Evolutionary conservation across 2,888 invertebrate species (phyloP).

Genomic region (Molanna angustata): DNA sequence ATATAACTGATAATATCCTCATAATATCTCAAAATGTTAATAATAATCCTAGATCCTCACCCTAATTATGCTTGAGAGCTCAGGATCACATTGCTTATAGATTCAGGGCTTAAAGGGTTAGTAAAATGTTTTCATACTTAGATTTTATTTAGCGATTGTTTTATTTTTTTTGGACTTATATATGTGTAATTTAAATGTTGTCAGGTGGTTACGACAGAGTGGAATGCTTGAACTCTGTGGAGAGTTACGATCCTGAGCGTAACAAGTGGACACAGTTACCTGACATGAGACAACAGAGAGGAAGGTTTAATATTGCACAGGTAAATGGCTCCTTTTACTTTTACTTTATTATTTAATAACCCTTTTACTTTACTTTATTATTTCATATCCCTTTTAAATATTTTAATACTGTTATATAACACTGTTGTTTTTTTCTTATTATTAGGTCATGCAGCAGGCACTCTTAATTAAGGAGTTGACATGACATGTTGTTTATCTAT

Average conservation of each 20-base stretch:
- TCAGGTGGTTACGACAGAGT: conserved; percentile 78
- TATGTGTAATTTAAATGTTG: too few species aligned
- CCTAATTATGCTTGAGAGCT: too few species aligned
- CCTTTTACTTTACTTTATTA: background rate
- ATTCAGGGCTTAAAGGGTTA: too few species aligned
- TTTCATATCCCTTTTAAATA: background rate
- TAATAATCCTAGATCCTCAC: too few species aligned
- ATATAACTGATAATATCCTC: too few species aligned
- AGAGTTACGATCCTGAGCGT: conserved; percentile 66
- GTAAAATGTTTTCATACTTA: too few species aligned
- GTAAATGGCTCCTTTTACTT: conserved; percentile 8
- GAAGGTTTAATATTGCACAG: conserved; percentile 74
- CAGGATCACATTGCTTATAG: too few species aligned
- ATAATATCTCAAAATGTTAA: too few species aligned
- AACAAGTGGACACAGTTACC: conserved; percentile 70
- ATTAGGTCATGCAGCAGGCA: background rate
- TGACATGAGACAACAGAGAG: conserved; percentile 71
- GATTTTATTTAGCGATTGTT: too few species aligned
- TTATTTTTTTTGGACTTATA: too few species aligned
- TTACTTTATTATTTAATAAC: background rate
- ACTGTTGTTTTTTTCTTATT: background rate
- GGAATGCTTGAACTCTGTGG: conserved; percentile 74
- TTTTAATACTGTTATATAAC: background rate
- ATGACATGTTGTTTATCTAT: too few species aligned
- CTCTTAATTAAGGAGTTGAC: too few species aligned